Percentiles rank a stretch among this genome's conserved stretches.
phyloP scores from a whole-genome alignment of 2,113 vertebrate genomes.

The Camelus dromedarius region DNA sequence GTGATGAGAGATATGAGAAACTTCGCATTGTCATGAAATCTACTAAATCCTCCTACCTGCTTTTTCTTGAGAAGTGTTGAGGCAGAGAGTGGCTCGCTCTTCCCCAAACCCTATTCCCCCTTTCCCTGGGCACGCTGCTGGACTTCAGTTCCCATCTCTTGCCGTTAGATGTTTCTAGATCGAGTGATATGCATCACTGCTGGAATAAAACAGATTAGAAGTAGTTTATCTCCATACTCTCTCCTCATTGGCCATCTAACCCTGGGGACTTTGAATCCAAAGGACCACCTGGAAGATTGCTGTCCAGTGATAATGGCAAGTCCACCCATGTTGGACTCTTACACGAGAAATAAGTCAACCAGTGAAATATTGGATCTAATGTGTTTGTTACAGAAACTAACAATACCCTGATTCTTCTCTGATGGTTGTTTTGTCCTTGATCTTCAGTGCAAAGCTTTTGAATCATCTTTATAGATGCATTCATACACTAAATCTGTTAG shows the following conservation, averaged over 20 bases:
- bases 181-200: not conserved
- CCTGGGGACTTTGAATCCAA: not conserved
- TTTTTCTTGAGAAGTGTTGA: not conserved
- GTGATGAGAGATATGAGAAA: not conserved
- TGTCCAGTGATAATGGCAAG: not conserved
- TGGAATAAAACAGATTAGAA: not conserved
- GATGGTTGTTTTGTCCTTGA: not conserved
- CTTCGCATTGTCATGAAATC: not conserved
- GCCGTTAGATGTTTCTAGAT: not conserved
- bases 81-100: not conserved
- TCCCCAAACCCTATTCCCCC: not conserved
- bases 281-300: not conserved
- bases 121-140: not conserved
- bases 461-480: not conserved
- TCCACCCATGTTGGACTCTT: not conserved
- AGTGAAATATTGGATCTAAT: not conserved
- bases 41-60: not conserved
- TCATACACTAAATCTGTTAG: not conserved
- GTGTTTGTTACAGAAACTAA: not conserved
- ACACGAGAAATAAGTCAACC: not conserved
- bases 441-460: not conserved
- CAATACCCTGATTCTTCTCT: not conserved
- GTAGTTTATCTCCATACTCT: not conserved
- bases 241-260: not conserved
- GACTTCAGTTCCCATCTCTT: not conserved